phyloP scores from a whole-genome alignment of 2,888 invertebrate species.

The Ormyrus labotus region DNA sequence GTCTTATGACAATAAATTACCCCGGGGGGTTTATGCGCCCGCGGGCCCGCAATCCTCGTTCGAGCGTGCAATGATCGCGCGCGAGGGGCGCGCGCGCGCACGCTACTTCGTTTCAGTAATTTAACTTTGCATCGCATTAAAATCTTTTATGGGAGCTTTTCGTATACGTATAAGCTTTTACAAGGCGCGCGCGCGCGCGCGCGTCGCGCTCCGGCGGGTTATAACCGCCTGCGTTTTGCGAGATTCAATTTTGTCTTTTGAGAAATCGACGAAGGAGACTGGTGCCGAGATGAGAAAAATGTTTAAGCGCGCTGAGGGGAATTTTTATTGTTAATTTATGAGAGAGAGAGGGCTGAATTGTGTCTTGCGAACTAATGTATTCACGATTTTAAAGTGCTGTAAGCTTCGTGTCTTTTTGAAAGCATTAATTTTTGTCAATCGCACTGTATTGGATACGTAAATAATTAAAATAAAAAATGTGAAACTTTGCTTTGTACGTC shows the following conservation, averaged over 20 bases:
- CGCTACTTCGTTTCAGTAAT: constrained; percentile 43
- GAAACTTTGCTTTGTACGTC: too few species aligned
- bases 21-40: constrained; percentile 30
- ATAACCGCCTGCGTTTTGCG: constrained; percentile 21
- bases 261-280: too few species aligned
- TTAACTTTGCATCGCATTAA: constrained; percentile 37
- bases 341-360: too few species aligned
- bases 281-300: too few species aligned
- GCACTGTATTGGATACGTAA: too few species aligned
- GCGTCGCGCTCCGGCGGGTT: neutral
- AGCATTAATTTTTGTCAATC: too few species aligned
- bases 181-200: neutral
- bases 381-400: too few species aligned
- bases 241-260: constrained; percentile 24
- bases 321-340: too few species aligned
- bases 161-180: neutral
- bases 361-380: too few species aligned
- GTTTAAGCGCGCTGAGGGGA: too few species aligned
- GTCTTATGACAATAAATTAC: constrained; percentile 50
- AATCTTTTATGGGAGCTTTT: constrained; percentile 30
- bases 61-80: constrained; percentile 35
- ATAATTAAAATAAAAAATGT: too few species aligned
- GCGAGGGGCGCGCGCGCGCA: neutral
- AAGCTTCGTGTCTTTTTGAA: too few species aligned
- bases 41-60: neutral